phyloP scores from a whole-genome alignment of 2,113 vertebrate species.

The Pomatorhinus ruficollis region DNA sequence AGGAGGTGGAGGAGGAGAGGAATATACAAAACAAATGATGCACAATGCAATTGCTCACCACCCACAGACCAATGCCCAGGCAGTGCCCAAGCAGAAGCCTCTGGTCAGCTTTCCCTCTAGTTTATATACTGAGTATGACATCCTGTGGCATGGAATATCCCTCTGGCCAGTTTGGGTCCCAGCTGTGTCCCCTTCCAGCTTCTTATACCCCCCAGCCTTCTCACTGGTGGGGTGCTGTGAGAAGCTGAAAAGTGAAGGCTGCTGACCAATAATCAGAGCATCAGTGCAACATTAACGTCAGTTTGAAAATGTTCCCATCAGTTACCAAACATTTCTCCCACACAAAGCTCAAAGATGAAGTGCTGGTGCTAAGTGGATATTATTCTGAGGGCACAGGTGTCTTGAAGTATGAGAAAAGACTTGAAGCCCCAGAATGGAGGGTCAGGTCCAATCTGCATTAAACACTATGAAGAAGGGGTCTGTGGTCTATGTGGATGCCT shows the following conservation, averaged over 20 bases:
- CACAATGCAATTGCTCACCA: background rate
- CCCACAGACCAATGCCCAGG: background rate
- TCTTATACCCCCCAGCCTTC: background rate
- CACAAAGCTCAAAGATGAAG: background rate
- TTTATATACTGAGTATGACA: background rate
- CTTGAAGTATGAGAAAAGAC: background rate
- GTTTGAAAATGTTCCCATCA: background rate
- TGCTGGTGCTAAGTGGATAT: background rate
- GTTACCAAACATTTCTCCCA: background rate
- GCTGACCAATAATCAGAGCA: background rate
- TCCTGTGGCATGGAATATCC: background rate
- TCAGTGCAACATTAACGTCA: background rate
- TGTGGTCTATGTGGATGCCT: rapidly evolving
- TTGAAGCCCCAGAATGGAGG: background rate
- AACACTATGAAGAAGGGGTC: background rate
- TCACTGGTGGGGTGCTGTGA: too few species aligned
- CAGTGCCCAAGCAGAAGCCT: background rate
- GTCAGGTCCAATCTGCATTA: background rate
- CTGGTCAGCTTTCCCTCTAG: background rate
- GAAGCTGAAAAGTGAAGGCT: background rate
- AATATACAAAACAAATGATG: background rate
- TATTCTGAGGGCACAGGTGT: background rate
- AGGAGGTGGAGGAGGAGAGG: too few species aligned
- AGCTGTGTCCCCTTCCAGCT: background rate
- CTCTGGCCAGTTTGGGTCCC: background rate